Conservation (phyloP, 2,113 vertebrate species). For the Xiphophorus maculatus region DNA sequence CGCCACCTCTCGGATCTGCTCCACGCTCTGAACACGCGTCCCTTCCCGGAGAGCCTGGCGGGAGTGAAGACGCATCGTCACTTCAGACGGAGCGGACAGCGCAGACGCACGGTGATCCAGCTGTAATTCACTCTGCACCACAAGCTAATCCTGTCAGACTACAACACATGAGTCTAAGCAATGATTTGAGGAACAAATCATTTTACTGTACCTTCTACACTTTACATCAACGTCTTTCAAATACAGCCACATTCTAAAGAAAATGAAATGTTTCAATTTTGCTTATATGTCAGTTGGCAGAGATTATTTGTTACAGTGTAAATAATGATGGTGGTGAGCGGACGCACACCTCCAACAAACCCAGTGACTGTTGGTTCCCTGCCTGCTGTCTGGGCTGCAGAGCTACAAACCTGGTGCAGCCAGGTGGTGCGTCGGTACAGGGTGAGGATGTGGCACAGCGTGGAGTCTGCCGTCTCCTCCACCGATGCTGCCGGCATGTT, state of each 20-base stretch:
- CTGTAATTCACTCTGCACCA: slow-evolving; percentile 8
- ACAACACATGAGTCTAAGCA: slow-evolving; percentile 16
- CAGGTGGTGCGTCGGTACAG: slow-evolving; percentile 96
- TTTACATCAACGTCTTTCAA: slow-evolving; percentile 64
- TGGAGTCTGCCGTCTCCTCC: slow-evolving; percentile 96
- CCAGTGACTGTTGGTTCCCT: slow-evolving; percentile 3
- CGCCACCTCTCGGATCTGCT: slow-evolving; percentile 97
- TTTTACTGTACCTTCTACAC: slow-evolving; percentile 61
- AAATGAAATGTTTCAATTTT: slow-evolving; percentile 60
- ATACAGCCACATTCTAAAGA: slow-evolving; percentile 65
- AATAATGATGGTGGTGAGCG: slow-evolving; percentile 20
- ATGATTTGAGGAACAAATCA: slow-evolving; percentile 58
- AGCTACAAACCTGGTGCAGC: slow-evolving; percentile 84
- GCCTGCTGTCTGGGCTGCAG: not conserved
- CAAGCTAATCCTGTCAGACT: slow-evolving; percentile 20
- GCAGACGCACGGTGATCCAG: slow-evolving; percentile 7
- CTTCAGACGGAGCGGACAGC: not conserved
- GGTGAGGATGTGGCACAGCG: slow-evolving; percentile 97
- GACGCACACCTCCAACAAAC: slow-evolving; percentile 9
- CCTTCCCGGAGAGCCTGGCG: slow-evolving; percentile 92
- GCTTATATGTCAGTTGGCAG: slow-evolving; percentile 28
- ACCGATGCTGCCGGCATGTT: slow-evolving; percentile 97
- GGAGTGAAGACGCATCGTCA: not conserved
- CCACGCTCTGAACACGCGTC: slow-evolving; percentile 94
- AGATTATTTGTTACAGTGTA: slow-evolving; percentile 5